These are phyloP conservation scores for Acleris sparsana DNA, from an alignment of 2,888 invertebrate species.

Conservation along the genomic window DNA sequence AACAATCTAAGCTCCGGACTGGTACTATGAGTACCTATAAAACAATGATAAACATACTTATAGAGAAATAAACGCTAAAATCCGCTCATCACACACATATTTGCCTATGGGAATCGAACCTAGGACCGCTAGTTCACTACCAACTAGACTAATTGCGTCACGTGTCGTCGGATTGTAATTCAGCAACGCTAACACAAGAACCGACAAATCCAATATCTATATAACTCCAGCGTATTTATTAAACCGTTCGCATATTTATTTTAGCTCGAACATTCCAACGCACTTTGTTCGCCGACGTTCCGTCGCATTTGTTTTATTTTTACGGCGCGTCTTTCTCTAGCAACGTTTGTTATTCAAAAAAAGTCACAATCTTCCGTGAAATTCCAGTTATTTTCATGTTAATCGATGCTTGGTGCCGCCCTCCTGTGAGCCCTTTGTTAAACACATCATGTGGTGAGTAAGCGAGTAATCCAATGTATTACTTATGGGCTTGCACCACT, in stretches of 20 bases:
- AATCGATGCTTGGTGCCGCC: slow-evolving; percentile 8
- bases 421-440: slow-evolving; percentile 15
- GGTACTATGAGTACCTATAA: no score
- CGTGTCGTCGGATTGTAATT: background rate
- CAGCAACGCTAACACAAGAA: background rate
- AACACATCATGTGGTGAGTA: slow-evolving; percentile 10
- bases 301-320: slow-evolving; percentile 68
- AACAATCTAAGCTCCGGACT: no score
- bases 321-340: slow-evolving; percentile 62
- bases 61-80: no score
- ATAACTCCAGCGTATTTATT: background rate
- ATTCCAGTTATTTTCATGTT: slow-evolving; percentile 25
- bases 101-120: no score
- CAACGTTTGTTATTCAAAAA: slow-evolving; percentile 58
- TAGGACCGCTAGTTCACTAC: no score
- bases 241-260: slow-evolving; percentile 7
- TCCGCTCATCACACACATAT: no score
- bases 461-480: background rate
- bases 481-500: no score
- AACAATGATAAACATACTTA: no score
- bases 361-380: slow-evolving; percentile 38
- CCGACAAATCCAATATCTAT: slow-evolving; percentile 6
- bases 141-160: no score
- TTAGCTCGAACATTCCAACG: slow-evolving; percentile 34
- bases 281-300: slow-evolving; percentile 62